phyloP scores from a whole-genome alignment of 1,140 invertebrate genomes.

The Lamellibrachia luymesi region DNA sequence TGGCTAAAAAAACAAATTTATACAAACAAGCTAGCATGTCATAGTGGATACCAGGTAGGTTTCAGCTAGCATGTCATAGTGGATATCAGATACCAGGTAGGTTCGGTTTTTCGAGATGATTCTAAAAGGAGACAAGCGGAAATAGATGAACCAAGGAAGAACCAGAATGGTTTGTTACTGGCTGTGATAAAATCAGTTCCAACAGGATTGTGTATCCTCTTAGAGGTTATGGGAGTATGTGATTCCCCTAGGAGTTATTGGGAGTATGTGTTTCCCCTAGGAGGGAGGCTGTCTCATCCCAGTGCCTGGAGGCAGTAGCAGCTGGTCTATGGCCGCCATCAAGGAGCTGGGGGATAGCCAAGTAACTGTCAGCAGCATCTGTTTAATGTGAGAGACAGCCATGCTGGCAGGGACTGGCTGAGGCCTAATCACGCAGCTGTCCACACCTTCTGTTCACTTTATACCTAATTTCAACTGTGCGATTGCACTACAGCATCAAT shows the following conservation, averaged over 20 bases:
- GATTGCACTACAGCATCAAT: not conserved
- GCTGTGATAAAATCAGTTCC: not conserved
- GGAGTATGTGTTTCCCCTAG: not conserved
- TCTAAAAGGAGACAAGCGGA: too few species aligned
- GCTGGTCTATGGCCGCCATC: not conserved
- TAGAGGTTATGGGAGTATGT: not conserved
- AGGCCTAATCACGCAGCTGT: not conserved
- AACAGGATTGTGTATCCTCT: not conserved
- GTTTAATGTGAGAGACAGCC: not conserved
- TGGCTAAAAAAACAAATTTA: too few species aligned
- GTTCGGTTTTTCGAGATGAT: too few species aligned
- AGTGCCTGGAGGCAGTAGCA: not conserved
- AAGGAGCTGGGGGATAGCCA: not conserved
- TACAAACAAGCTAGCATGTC: too few species aligned
- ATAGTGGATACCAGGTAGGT: too few species aligned
- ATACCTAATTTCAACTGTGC: not conserved
- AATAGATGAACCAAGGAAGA: too few species aligned
- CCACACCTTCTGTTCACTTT: constrained; percentile 4
- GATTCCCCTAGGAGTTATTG: too few species aligned
- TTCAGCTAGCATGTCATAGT: too few species aligned
- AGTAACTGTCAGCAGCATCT: not conserved
- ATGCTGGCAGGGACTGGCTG: not conserved
- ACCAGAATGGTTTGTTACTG: not conserved
- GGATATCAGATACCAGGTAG: too few species aligned
- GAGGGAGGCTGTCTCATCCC: not conserved